These are phyloP conservation scores for Polyommatus icarus DNA, from an alignment of 2,888 invertebrate genomes.

Conservation along the genomic window DNA sequence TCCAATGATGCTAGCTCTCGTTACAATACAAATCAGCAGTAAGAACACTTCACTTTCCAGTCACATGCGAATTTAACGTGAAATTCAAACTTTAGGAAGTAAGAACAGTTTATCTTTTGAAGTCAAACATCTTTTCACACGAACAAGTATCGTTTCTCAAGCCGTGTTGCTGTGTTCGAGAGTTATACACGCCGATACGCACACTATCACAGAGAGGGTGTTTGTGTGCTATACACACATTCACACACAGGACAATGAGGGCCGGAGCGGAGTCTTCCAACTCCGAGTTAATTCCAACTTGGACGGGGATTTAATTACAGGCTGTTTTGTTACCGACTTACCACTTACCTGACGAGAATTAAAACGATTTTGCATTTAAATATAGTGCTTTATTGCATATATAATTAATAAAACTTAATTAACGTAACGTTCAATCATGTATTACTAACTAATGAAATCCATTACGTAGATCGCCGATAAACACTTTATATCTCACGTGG, in stretches of 20 bases:
- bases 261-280: slow-evolving; percentile 29
- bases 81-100: background rate
- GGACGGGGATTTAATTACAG: slow-evolving; percentile 36
- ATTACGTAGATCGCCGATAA: too few relatives aligned
- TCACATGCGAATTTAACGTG: background rate
- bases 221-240: background rate
- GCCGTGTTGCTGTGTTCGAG: background rate
- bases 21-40: background rate
- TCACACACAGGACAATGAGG: slow-evolving; percentile 32
- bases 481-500: too few relatives aligned
- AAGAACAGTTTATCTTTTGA: background rate
- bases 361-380: background rate
- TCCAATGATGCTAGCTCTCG: too few relatives aligned
- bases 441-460: too few relatives aligned
- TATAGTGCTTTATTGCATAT: background rate
- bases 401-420: background rate
- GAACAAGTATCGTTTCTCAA: background rate
- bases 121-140: background rate
- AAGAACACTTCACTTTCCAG: background rate
- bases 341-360: background rate
- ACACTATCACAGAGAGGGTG: background rate
- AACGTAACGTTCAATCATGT: too few relatives aligned
- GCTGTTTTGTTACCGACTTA: slow-evolving; percentile 33
- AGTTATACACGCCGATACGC: background rate
- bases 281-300: slow-evolving; percentile 37